These are phyloP conservation scores for Chymomyza caudatula DNA, from an alignment of 2,888 invertebrate species.

Conservation along the genomic window DNA sequence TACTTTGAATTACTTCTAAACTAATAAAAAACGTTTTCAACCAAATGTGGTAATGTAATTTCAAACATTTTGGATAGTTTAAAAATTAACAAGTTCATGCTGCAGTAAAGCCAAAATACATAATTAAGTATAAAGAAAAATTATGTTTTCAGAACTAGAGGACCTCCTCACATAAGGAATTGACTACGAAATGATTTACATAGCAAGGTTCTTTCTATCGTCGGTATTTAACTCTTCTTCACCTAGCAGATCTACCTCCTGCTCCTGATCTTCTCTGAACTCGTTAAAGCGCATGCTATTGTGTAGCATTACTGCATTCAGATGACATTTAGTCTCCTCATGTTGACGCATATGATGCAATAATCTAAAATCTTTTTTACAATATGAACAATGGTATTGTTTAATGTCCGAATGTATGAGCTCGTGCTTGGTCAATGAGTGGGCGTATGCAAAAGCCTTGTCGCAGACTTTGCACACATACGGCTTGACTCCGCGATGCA, in stretches of 20 bases:
- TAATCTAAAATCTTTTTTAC: constrained; percentile 74
- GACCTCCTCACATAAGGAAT: not conserved
- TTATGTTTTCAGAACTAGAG: not conserved
- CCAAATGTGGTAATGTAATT: not conserved
- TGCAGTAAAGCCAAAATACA: not conserved
- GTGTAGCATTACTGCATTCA: constrained; percentile 66
- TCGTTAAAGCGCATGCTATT: constrained; percentile 37
- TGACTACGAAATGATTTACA: not conserved
- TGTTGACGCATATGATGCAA: constrained; percentile 76
- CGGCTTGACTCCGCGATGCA: constrained; percentile 74
- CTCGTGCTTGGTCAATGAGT: constrained; percentile 73
- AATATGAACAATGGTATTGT: constrained; percentile 72
- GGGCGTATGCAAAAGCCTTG: constrained; percentile 73
- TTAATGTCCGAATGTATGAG: constrained; percentile 75
- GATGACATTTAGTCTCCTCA: constrained; percentile 73
- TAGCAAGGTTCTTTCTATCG: not conserved
- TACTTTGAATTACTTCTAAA: not conserved
- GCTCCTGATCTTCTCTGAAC: constrained; percentile 24
- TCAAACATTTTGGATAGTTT: too few relatives aligned
- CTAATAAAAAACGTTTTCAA: too few relatives aligned
- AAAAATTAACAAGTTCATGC: too few relatives aligned
- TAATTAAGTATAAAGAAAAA: not conserved
- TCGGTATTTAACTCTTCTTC: constrained; percentile 27
- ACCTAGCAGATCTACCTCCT: constrained; percentile 40
- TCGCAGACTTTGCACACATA: constrained; percentile 72